Evolutionary conservation across 2,113 vertebrate genomes (phyloP), one percentile per base, ranked within the genome.

Genomic region (Lophura nycthemera): DNA sequence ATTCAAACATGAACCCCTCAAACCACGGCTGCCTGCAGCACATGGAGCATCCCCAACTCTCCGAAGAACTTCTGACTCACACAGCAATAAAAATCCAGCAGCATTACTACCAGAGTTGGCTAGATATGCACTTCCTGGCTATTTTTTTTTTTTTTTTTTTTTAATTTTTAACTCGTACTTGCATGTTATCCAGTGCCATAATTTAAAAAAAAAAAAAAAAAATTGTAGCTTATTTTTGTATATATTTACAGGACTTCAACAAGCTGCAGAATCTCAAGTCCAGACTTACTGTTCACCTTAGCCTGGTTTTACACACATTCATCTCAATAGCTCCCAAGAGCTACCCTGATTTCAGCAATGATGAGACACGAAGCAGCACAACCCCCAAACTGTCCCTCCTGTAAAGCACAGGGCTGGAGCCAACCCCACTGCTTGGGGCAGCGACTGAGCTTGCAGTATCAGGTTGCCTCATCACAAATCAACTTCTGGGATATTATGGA

Each of bases 331-430:
- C 24, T 79, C 48, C 21, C 38, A 64, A 50, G 57, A 71, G 34
- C 36, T 54, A 38, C 13, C 40, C 69, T 18, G 21, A 71, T 50
- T 71, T 32, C 24, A 16, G 72, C 67, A n/a, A 2, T 15, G 15
- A 34, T 38, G 17, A 6, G 40, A 56, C 1, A 7, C 7, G 19
- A 69, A 9, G 29, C 34, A 6, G 29, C 30, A 20, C 1, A 45
- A 13, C 13, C 50, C 56, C 30, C 64, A 63, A 18, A 48, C 3
- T 0, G 0, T 30, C 24, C 38, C 13, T 32, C 5, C 6, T 6
- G 17, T 21, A 47, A 25, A 88, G 72, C 1, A 1, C 17, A 22
- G 3, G 48, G 48, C 38, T 75, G 27, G n/a, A 54, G 27, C 42
- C 34, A 47, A 29, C 5, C 10, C 32, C 45, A 19, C 10, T 29